Evolutionary conservation across 2,113 vertebrate genomes (phyloP).

Genomic region (Protomyctophum bolini): DNA sequence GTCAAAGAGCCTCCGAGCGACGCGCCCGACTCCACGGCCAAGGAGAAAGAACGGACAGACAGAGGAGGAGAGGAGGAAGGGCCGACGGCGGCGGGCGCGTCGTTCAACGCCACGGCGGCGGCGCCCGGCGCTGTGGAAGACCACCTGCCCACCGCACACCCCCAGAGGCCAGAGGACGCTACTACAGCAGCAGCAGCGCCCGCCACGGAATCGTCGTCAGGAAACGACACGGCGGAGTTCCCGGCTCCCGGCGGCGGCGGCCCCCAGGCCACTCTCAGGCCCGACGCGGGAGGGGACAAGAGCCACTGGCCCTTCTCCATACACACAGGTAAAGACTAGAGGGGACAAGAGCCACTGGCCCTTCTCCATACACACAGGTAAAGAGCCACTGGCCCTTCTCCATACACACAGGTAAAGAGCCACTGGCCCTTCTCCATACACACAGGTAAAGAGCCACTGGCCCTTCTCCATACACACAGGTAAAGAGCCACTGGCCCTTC

Average conservation of each 20-base stretch:
- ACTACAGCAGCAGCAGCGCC: slow-evolving; percentile 8
- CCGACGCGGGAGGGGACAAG: slow-evolving; percentile 26
- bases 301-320: slow-evolving; percentile 83
- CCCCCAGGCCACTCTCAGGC: slow-evolving; percentile 51
- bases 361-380: slow-evolving; percentile 88
- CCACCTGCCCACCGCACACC: slow-evolving; percentile 36
- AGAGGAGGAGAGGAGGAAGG: not conserved
- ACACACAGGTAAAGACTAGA: slow-evolving; percentile 86
- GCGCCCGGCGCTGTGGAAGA: slow-evolving; percentile 52
- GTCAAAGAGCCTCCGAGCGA: slow-evolving; percentile 43
- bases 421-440: slow-evolving; percentile 84
- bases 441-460: slow-evolving; percentile 81
- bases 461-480: slow-evolving; percentile 89
- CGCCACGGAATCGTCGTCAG: slow-evolving; percentile 73
- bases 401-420: slow-evolving; percentile 84
- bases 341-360: slow-evolving; percentile 68
- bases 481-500: slow-evolving; percentile 81
- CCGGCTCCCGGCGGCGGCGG: slow-evolving; percentile 53
- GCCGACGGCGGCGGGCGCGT: slow-evolving; percentile 33
- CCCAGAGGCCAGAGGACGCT: slow-evolving; percentile 11
- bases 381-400: slow-evolving; percentile 80
- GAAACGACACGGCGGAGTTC: slow-evolving; percentile 60
- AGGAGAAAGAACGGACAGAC: slow-evolving; percentile 73
- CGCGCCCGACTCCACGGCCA: slow-evolving; percentile 68
- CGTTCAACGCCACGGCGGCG: not conserved